phyloP scores from a whole-genome alignment of 2,113 vertebrate genomes.

The Chrysochloris asiatica region DNA sequence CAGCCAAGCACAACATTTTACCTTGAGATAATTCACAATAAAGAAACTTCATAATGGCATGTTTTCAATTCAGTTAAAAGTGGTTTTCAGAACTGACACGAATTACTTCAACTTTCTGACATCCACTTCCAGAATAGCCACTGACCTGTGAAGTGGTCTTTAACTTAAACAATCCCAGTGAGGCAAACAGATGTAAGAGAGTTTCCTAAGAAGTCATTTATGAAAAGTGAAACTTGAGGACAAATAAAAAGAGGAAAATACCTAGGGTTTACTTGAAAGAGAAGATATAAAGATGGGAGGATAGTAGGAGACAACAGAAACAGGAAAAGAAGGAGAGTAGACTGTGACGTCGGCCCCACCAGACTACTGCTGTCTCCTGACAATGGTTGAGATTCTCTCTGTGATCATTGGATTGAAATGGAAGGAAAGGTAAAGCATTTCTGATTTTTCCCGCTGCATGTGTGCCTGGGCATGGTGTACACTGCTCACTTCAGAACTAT shows the following conservation, averaged over 20 bases:
- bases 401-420: accelerated
- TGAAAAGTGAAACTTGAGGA: not conserved
- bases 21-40: accelerated
- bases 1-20: not conserved
- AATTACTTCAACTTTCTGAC: not conserved
- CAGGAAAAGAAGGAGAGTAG: not conserved
- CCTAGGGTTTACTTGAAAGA: accelerated
- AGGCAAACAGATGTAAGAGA: no score
- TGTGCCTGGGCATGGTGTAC: accelerated
- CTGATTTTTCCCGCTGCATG: accelerated
- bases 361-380: accelerated
- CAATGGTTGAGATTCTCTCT: accelerated
- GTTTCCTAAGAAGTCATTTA: not conserved
- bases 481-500: accelerated
- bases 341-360: accelerated
- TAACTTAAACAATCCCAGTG: not conserved
- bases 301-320: accelerated
- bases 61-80: not conserved
- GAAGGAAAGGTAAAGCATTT: accelerated
- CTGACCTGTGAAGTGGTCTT: not conserved
- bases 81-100: not conserved
- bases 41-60: not conserved
- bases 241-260: no score
- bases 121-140: accelerated
- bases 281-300: accelerated